Base-by-base conservation (phyloP, 64 coral and sea anemone species). In the Montipora cactus region DNA sequence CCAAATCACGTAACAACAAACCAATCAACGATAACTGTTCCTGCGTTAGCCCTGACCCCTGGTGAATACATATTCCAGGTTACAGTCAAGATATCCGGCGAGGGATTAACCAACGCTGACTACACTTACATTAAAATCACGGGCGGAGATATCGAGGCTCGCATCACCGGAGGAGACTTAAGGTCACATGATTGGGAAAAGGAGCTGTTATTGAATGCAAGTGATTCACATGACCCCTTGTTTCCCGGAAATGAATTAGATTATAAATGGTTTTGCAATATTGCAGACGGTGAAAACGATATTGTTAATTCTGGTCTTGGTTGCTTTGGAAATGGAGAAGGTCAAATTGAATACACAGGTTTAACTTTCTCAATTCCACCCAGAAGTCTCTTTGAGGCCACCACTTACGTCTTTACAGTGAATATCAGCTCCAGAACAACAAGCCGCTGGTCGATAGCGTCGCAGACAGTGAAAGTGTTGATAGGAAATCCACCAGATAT, bases 271-370 rank as follows among this genome's bases (percentile, higher is more conserved):
- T 75, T 79, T 69, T 99, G 97, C 59, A 8, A 59, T 12, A 71
- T 83, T 45, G 83, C 75, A 21, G 76, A 83, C 57, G 58, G 8
- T 8, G 44, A 74, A 0, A 46, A n/a, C 69, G 75, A 2, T 8
- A 28, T 88, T 18, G 44, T 7, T 4, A 79, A 74, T 70, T 89
- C 88, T 49, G 8, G 76, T 37, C 68, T 75, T 67, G 96, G 95
- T 25, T 99, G 97, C 72, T 99, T 99, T 94, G 97, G 97, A 51
- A 92, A 52, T 19, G 95, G 94, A 53, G 55, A 94, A 44, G 73
- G 28, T 47, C 44, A 89, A 12, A 67, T 88, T 47, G 91, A 96
- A 84, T 92, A 84, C 77, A 76, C 64, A 1, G 81, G 89, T 4
- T 75, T 61, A 9, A 69, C 77, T 28, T 95, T 87, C 52, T 47